Base-by-base conservation (phyloP, 2,113 vertebrate genomes). In the Mastomys coucha region DNA sequence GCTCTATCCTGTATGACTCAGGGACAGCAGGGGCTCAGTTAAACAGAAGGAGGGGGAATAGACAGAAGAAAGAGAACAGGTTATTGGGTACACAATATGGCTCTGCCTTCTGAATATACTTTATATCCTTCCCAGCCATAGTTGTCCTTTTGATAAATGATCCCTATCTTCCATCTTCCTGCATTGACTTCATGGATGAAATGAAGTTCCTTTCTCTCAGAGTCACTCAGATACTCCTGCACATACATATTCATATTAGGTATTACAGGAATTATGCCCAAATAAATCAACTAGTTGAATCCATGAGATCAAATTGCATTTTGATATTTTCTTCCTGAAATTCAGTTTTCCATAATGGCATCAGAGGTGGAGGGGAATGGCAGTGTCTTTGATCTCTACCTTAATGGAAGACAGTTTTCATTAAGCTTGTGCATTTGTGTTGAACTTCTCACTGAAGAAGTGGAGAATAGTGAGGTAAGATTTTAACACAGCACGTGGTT, bases 251-350 rank as follows among this genome's bases (percentile, higher is more conserved):
- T 91, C 22, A 12, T 53, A 49, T 92, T 20, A 49, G 42, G 8
- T 12, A 26, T 80, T 69, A 49, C 7, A 45, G 39, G 19, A 77
- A 31, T 9, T 14, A 3, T 22, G 2, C 28, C 36, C 28, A n/a
- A 81, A 67, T n/a, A 14, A 60, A 76, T 76, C 17, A 88, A 88
- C 33, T 11, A 19, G 33, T 31, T 24, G 24, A 80, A 70, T 49
- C 0, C 31, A 76, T 63, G 12, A 19, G 58, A 56, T 60, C 28
- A 53, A 22, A 65, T 39, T 20, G 20, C 17, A n/a, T 89, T 84
- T 49, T 81, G 36, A 58, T 19, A 36, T 77, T 77, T 88, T 88
- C 75, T 73, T 88, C 69, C 70, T 89, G 33, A 88, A 80, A 39
- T 56, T 56, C 5, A 67, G 5, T 75, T 53, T 63, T 4, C 12